A percentile compares a stretch with the other conserved stretches of the same genome.
These are phyloP conservation scores for Venturia canescens DNA, from an alignment of 1,140 invertebrate species.

Conservation along the genomic window DNA sequence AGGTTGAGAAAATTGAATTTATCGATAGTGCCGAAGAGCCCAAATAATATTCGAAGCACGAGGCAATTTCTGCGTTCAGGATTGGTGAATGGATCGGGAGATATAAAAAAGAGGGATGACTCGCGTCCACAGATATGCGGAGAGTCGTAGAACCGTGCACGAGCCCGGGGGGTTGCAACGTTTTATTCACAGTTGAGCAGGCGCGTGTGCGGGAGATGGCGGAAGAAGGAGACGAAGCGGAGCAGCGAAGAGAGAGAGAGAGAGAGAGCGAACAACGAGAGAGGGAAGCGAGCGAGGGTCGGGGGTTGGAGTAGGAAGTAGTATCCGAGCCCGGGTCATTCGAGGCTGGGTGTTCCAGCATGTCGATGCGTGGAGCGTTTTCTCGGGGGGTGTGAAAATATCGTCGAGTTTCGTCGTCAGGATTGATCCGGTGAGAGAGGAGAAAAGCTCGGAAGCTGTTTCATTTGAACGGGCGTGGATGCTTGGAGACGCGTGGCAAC, in stretches of 20 bases:
- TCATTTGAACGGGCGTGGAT: slow-evolving; percentile 33
- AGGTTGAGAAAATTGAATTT: not conserved
- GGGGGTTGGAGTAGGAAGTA: slow-evolving; percentile 61
- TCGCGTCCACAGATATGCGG: not conserved
- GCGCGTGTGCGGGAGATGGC: not conserved
- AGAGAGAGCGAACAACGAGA: not conserved
- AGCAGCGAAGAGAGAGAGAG: not conserved
- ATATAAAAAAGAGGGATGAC: not conserved
- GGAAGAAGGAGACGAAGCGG: not conserved
- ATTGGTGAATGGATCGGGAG: not conserved
- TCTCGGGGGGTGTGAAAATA: slow-evolving; percentile 67
- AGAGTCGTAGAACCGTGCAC: not conserved
- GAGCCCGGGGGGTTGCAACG: not conserved
- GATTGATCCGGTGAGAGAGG: slow-evolving; percentile 59
- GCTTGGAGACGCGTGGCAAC: not conserved
- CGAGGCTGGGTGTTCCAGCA: slow-evolving; percentile 70
- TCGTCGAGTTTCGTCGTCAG: slow-evolving; percentile 57
- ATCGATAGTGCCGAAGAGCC: not conserved
- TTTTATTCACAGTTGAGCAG: not conserved
- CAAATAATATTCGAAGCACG: not conserved
- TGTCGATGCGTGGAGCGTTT: slow-evolving; percentile 71
- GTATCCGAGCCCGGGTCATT: slow-evolving; percentile 73
- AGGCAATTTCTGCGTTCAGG: not conserved
- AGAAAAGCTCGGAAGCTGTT: slow-evolving; percentile 28
- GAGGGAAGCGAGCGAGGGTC: not conserved